These are phyloP conservation scores for Harpagifer antarcticus DNA, from an alignment of 2,797 vertebrate genomes.

Conservation along the genomic window DNA sequence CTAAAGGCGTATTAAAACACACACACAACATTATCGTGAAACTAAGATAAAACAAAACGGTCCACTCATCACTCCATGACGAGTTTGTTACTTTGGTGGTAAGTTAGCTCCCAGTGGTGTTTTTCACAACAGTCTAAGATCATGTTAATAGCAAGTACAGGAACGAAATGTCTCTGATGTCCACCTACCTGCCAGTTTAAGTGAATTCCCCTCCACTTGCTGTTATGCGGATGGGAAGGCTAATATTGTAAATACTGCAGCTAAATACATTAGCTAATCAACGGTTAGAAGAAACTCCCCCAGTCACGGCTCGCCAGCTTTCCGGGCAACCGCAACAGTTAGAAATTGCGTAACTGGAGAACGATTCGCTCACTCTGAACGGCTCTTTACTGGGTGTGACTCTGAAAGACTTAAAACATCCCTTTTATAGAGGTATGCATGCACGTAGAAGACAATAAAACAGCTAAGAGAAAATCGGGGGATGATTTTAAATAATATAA, in stretches of 20 bases:
- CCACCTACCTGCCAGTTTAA: slow-evolving; percentile 53
- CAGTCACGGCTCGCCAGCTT: slow-evolving; percentile 54
- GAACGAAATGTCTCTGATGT: slow-evolving; percentile 11
- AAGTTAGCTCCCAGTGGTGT: slow-evolving; percentile 26
- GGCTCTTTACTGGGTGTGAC: slow-evolving; percentile 32
- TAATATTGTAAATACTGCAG: not conserved
- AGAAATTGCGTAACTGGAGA: rapidly evolving
- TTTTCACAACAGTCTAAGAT: not conserved
- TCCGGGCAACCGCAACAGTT: slow-evolving; percentile 65
- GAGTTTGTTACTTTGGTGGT: not conserved
- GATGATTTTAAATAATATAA: rapidly evolving
- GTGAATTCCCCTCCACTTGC: slow-evolving; percentile 9
- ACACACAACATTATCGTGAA: not conserved
- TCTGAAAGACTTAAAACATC: rapidly evolving
- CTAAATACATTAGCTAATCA: slow-evolving; percentile 9
- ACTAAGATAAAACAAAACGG: not conserved
- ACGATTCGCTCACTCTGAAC: slow-evolving; percentile 24
- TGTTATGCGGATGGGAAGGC: not conserved
- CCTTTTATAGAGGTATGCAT: rapidly evolving
- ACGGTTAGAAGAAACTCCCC: not conserved
- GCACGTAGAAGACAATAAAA: rapidly evolving
- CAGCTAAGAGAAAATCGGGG: rapidly evolving
- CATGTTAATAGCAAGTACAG: slow-evolving; percentile 8
- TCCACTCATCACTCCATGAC: slow-evolving; percentile 7
- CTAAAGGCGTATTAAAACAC: not conserved